phyloP scores from a whole-genome alignment of 1,140 invertebrate species.

The Plodia interpunctella region DNA sequence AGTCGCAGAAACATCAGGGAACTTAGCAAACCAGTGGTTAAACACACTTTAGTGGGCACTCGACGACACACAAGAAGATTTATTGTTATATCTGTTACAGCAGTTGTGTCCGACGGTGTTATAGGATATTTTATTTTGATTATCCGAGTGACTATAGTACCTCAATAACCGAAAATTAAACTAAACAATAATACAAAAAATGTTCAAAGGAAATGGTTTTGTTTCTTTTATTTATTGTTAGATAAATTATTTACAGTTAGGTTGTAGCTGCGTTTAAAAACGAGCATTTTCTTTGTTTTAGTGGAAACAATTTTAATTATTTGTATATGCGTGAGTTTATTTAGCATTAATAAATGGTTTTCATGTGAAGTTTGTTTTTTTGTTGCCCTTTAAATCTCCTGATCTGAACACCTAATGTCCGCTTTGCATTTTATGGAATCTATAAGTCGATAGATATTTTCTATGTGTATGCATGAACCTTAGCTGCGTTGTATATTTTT shows the following conservation, averaged over 20 bases:
- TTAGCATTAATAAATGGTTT: not conserved
- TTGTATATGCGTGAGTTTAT: not conserved
- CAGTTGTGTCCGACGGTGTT: too few relatives aligned
- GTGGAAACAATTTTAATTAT: not conserved
- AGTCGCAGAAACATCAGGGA: too few relatives aligned
- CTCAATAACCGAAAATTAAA: not conserved
- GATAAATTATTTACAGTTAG: not conserved
- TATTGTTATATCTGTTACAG: too few relatives aligned
- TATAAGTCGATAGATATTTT: too few relatives aligned
- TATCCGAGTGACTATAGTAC: not conserved
- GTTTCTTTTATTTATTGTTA: not conserved
- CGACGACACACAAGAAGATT: too few relatives aligned
- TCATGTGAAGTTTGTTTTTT: not conserved
- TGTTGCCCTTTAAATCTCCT: not conserved
- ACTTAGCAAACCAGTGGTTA: too few relatives aligned
- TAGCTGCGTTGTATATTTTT: too few relatives aligned
- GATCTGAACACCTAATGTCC: too few relatives aligned
- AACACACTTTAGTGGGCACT: too few relatives aligned
- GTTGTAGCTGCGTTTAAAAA: not conserved
- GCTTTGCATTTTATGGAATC: too few relatives aligned
- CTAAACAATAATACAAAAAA: not conserved
- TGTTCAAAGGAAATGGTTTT: slow-evolving; percentile 3
- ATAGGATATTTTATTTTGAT: too few relatives aligned
- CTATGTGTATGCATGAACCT: too few relatives aligned
- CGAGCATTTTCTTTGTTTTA: not conserved